Evolutionary conservation across 30 jellyfish, hydroid and myxozoan species (phyloP).

Genomic region (Clytia hemisphaerica): DNA sequence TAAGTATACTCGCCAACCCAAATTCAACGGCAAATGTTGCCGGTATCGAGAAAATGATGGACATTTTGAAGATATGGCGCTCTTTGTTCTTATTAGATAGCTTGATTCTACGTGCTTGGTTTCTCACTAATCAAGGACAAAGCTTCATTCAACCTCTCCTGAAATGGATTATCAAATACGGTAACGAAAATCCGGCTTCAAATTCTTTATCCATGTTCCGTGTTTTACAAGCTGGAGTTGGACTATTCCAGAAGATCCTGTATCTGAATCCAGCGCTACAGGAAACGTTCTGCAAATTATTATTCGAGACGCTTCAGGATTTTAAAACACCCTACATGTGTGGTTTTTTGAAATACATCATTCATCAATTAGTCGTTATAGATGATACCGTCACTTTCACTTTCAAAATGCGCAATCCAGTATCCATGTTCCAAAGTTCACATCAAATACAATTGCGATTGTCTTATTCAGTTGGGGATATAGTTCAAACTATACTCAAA

Average conservation of each 20-base stretch:
- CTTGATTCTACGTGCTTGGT: too few species aligned
- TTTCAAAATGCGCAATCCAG: slow-evolving; percentile 1
- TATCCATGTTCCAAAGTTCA: slow-evolving; percentile 25
- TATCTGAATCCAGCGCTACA: slow-evolving; percentile 11
- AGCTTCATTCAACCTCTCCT: slow-evolving; percentile 25
- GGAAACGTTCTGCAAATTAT: slow-evolving; percentile 2
- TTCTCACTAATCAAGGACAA: slow-evolving; percentile 10
- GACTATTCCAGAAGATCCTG: slow-evolving; percentile 11
- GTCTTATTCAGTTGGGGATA: slow-evolving; percentile 18
- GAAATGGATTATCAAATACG: too few species aligned
- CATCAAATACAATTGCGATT: slow-evolving; percentile 25
- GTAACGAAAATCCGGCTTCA: too few species aligned
- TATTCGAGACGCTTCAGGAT: slow-evolving; percentile 14
- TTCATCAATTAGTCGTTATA: slow-evolving; percentile 13
- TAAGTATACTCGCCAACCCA: too few species aligned
- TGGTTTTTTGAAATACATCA: slow-evolving; percentile 27
- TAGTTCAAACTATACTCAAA: too few species aligned
- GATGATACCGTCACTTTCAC: slow-evolving; percentile 20
- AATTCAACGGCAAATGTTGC: too few species aligned
- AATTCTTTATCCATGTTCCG: too few species aligned
- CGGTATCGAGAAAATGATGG: too few species aligned
- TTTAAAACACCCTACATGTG: too few species aligned
- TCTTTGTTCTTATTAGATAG: too few species aligned
- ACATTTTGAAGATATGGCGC: too few species aligned
- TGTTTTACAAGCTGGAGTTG: too few species aligned